These are phyloP conservation scores for Drosophila diplacantha DNA, from an alignment of 2,888 invertebrate species.

Conservation along the genomic window DNA sequence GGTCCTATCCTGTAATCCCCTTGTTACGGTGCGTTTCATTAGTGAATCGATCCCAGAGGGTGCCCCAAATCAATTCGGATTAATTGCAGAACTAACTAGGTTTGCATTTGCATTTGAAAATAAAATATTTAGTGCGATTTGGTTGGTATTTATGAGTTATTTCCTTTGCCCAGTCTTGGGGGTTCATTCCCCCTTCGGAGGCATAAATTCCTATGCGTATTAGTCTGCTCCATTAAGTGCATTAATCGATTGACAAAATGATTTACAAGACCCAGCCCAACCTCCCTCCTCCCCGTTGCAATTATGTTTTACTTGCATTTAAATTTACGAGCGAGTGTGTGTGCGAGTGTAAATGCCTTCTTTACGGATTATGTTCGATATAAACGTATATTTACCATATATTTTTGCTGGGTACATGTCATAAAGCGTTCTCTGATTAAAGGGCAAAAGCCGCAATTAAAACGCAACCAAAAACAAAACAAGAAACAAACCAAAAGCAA, in stretches of 20 bases:
- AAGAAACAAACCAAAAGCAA: constrained; percentile 25
- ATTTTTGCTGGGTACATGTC: constrained; percentile 71
- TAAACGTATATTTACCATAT: constrained; percentile 31
- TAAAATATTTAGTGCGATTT: constrained; percentile 1
- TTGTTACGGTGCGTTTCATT: constrained; percentile 4
- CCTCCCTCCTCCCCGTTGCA: not conserved
- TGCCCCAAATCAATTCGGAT: constrained; percentile 1
- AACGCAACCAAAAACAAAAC: constrained; percentile 30
- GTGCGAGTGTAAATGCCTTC: constrained; percentile 25
- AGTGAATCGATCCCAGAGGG: constrained; percentile 6
- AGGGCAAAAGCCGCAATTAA: constrained; percentile 36
- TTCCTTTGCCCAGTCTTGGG: not conserved
- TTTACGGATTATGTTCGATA: constrained; percentile 40
- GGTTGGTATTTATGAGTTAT: not conserved
- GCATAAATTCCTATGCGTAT: constrained; percentile 6
- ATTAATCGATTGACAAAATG: constrained; percentile 40
- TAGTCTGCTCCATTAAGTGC: constrained; percentile 36
- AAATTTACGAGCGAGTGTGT: constrained; percentile 12
- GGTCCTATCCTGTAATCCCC: not conserved
- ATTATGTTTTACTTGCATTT: constrained; percentile 30
- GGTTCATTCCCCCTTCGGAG: not conserved
- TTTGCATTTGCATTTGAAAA: constrained; percentile 2
- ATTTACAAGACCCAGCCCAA: constrained; percentile 23
- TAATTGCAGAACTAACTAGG: not conserved
- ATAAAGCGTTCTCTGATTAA: constrained; percentile 54